Percentiles rank a stretch among this genome's conserved stretches.
These are phyloP conservation scores for Platysteira castanea DNA, from an alignment of 2,113 vertebrate species.

Conservation along the genomic window DNA sequence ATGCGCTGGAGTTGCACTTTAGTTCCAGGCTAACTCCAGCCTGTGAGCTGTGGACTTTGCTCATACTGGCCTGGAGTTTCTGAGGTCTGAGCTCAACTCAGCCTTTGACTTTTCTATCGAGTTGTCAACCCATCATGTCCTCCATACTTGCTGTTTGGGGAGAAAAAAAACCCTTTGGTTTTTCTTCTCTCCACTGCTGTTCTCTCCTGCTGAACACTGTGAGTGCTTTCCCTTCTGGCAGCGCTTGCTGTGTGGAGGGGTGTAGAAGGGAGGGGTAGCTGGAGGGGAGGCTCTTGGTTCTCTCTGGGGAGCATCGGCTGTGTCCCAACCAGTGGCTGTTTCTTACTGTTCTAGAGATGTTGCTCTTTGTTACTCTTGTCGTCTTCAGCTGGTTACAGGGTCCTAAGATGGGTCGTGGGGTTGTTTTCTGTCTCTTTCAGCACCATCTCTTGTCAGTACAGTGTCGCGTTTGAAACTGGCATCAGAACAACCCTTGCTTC, in stretches of 20 bases:
- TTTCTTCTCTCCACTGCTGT: neutral
- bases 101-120: neutral
- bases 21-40: neutral
- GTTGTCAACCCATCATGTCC: neutral
- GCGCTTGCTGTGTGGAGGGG: neutral
- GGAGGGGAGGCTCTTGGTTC: neutral
- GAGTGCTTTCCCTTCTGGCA: neutral
- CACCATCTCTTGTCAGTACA: neutral
- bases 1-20: neutral
- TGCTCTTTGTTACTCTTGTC: neutral
- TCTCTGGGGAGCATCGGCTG: neutral
- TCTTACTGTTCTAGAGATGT: neutral
- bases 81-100: neutral
- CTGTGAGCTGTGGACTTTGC: neutral
- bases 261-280: neutral
- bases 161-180: neutral
- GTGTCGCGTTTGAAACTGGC: rapidly evolving
- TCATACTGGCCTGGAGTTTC: neutral
- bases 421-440: neutral
- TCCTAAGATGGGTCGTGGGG: neutral
- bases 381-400: neutral
- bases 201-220: neutral
- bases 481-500: neutral
- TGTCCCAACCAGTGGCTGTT: neutral
- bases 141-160: neutral